Evolutionary conservation across 2,113 vertebrate genomes (phyloP), one percentile per base, ranked within the genome.

Genomic region (Vanacampus margaritifer): DNA sequence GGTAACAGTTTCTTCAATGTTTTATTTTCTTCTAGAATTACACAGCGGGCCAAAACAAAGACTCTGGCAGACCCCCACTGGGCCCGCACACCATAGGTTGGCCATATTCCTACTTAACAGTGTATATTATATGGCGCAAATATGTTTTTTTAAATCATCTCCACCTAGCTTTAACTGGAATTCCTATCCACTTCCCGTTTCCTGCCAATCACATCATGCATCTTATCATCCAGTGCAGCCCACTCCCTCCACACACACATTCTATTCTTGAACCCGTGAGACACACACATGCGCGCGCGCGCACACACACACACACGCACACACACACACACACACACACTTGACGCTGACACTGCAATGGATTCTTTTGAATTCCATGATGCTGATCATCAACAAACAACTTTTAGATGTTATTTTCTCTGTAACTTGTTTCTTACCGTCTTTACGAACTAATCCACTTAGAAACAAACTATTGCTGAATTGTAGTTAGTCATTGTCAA

Each of bases 331-430:
- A 67, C 64, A 56, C 36, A 13, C 11, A 68, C 82, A 86, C 68
- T 75, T 84, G 84, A 65, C 46, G 14, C 35, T 84, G 82, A 83
- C 82, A 85, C 73, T 11, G 36, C 24, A 46, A 45, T 50, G 63
- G 28, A 68, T 71, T 65, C 56, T 71, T 62, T 68, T 74, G 65
- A 43, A 64, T 39, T 39, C 46, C 39, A 51, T 21, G 28, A 17
- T 36, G 13, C 45, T 58, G n/a, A 45, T 11, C 6, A 1, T 9
- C 3, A 36, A 46, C 45, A 7, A 46, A 46, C 17, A 19, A 46
- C 48, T 23, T 51, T 50, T 12, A n/a, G 7, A n/a, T 10, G 48
- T 17, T 32, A 14, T 17, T 10, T 3, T 14, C 5, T 16, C 32
- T 6, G 16, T 1, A 16, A 6, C 13, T 17, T 23, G 6, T 56